These are phyloP conservation scores for Xiphophorus hellerii DNA, from an alignment of 2,113 vertebrate genomes.

Conservation along the genomic window DNA sequence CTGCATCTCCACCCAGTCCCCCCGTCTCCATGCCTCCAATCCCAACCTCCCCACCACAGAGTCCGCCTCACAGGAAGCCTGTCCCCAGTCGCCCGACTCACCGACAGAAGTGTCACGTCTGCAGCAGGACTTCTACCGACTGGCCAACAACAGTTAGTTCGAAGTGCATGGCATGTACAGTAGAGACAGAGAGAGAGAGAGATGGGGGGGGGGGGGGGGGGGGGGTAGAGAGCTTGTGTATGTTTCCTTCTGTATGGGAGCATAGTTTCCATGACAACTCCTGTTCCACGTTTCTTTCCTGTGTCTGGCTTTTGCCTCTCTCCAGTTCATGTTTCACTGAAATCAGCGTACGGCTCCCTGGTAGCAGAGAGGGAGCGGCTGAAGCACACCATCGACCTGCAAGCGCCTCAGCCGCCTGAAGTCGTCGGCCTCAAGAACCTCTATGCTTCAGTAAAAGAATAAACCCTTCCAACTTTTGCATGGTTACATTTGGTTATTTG, in stretches of 20 bases:
- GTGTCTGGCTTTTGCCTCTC: constrained; percentile 27
- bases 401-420: constrained; percentile 85
- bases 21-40: constrained; percentile 92
- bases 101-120: constrained; percentile 90
- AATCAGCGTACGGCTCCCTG: constrained; percentile 87
- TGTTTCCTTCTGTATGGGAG: constrained; percentile 15
- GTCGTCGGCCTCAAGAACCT: constrained; percentile 89
- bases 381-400: constrained; percentile 88
- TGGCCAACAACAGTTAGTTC: constrained; percentile 91
- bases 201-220: no score
- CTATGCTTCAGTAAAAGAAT: constrained; percentile 84
- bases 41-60: constrained; percentile 93
- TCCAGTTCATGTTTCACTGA: constrained; percentile 87
- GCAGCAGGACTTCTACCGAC: constrained; percentile 91
- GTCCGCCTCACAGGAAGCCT: constrained; percentile 85
- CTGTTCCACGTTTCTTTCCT: constrained; percentile 10
- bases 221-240: neutral
- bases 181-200: neutral
- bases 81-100: constrained; percentile 87
- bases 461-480: neutral
- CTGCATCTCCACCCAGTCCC: constrained; percentile 81
- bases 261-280: constrained; percentile 66
- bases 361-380: constrained; percentile 87
- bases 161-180: neutral
- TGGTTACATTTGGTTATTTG: neutral